Percentiles rank a stretch among this genome's conserved stretches.
These are phyloP conservation scores for Sphenopsis melanotis DNA, from an alignment of 2,797 vertebrate genomes.

Conservation along the genomic window DNA sequence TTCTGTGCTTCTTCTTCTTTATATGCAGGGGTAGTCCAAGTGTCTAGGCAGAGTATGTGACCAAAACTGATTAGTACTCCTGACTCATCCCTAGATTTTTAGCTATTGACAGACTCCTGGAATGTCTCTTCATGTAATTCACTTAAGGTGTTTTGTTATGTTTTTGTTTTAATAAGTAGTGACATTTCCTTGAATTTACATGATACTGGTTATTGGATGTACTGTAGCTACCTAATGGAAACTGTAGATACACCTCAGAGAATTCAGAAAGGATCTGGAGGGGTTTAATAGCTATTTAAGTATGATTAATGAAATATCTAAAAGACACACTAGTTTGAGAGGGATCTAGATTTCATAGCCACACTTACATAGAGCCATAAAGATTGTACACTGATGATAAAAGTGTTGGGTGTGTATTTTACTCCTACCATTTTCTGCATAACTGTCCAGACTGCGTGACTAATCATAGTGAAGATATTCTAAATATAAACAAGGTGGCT, in stretches of 20 bases:
- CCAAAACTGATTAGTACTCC: neutral
- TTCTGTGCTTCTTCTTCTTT: neutral
- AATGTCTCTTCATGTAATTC: neutral
- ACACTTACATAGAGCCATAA: neutral
- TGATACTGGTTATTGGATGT: neutral
- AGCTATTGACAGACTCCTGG: neutral
- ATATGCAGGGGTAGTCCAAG: neutral
- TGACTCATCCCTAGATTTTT: neutral
- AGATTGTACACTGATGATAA: neutral
- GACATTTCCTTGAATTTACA: slow-evolving; percentile 52
- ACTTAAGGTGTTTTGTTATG: neutral
- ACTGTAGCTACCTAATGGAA: slow-evolving; percentile 10
- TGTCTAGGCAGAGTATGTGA: neutral
- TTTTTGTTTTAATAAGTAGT: neutral
- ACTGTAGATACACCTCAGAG: neutral
- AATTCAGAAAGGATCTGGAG: neutral
- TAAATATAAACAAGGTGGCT: neutral
- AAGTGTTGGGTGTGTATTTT: neutral
- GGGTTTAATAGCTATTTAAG: neutral
- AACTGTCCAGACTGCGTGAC: neutral
- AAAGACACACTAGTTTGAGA: neutral
- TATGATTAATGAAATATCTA: slow-evolving; percentile 25
- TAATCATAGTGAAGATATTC: neutral
- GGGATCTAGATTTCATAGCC: neutral
- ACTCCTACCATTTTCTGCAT: neutral